Evolutionary conservation across 2,888 invertebrate species (phyloP).

Genomic region (Microctonus hyperodae): DNA sequence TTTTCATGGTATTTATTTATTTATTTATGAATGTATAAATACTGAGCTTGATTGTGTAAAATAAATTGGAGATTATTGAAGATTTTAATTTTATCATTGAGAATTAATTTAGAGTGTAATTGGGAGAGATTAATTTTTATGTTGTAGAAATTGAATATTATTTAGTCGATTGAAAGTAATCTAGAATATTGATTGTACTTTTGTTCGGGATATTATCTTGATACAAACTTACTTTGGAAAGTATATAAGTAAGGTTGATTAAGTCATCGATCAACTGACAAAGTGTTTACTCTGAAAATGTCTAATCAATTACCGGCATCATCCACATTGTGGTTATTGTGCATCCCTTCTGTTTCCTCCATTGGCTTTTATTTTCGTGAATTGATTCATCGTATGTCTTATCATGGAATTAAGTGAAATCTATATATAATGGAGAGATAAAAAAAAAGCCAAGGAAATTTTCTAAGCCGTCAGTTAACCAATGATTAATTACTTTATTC

Average conservation of each 20-base stretch:
- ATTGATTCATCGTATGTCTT: conserved; percentile 1
- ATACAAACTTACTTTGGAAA: background rate
- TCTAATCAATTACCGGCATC: conserved; percentile 58
- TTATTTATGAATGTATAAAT: too few relatives aligned
- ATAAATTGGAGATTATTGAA: too few relatives aligned
- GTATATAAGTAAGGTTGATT: conserved; percentile 46
- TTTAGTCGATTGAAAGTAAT: background rate
- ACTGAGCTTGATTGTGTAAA: too few relatives aligned
- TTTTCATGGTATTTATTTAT: background rate
- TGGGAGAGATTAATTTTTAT: too few relatives aligned
- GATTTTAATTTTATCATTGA: too few relatives aligned
- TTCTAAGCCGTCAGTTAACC: conserved; percentile 7
- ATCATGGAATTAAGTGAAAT: too few relatives aligned
- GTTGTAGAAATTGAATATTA: background rate
- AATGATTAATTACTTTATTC: conserved; percentile 19
- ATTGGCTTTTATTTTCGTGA: background rate
- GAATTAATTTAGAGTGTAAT: too few relatives aligned
- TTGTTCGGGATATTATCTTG: background rate
- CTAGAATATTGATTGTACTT: background rate
- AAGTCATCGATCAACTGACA: conserved; percentile 59
- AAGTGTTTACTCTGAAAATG: conserved; percentile 56
- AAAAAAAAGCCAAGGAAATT: background rate
- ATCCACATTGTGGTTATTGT: conserved; percentile 43
- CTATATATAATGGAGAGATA: too few relatives aligned
- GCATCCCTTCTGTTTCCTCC: background rate